These are phyloP conservation scores for Herpetotheres cachinnans DNA, from an alignment of 2,113 vertebrate genomes.

Conservation along the genomic window DNA sequence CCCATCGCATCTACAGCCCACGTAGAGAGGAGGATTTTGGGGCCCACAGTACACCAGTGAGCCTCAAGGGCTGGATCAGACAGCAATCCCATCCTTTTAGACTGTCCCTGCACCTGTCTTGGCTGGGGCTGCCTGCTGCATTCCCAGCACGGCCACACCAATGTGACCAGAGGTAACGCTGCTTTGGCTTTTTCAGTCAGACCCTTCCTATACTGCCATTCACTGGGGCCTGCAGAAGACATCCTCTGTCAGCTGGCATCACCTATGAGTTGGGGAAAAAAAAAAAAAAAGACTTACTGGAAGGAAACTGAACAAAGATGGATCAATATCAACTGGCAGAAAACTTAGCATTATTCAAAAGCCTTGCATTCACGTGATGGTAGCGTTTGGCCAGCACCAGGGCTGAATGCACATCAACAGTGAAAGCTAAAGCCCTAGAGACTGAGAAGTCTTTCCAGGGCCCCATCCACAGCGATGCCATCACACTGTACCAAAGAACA, in stretches of 20 bases:
- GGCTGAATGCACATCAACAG: background rate
- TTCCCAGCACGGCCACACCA: background rate
- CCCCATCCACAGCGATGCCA: background rate
- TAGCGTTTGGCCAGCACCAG: background rate
- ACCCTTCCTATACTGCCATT: background rate
- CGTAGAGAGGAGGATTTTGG: rapidly evolving
- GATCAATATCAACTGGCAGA: background rate
- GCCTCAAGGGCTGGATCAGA: background rate
- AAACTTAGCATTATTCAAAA: background rate
- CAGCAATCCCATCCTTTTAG: background rate
- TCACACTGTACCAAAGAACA: rapidly evolving
- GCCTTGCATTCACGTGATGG: background rate
- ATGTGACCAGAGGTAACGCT: background rate
- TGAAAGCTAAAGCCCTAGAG: background rate
- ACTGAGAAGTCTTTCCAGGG: background rate
- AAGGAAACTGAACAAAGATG: background rate
- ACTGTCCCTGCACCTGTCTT: background rate
- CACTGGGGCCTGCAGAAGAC: background rate
- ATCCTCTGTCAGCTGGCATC: background rate
- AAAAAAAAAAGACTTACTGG: background rate
- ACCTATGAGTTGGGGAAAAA: background rate
- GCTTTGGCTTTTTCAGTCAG: background rate
- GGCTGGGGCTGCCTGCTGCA: background rate
- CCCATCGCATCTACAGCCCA: background rate
- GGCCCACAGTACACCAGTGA: background rate